Conservation (phyloP, 2,797 vertebrate species). For the Urosaurus nigricauda region DNA sequence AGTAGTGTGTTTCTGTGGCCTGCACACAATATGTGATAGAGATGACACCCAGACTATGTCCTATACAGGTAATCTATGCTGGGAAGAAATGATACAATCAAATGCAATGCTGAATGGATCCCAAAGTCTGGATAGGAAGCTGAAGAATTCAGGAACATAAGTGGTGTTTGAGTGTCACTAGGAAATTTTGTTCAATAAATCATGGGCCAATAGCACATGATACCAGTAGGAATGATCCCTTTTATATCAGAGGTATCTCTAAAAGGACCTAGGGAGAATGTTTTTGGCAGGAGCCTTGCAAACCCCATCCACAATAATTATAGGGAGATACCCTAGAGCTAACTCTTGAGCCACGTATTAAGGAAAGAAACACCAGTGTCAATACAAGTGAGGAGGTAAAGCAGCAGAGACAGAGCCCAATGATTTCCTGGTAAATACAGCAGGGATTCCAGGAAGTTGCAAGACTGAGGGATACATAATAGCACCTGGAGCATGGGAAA, state of each 20-base stretch:
- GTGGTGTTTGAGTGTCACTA: background rate
- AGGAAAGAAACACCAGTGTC: background rate
- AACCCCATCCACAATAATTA: background rate
- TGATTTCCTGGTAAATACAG: background rate
- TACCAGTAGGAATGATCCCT: background rate
- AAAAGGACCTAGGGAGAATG: background rate
- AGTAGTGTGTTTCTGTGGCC: background rate
- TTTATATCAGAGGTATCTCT: background rate
- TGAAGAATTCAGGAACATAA: background rate
- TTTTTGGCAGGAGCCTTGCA: background rate
- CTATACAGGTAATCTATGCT: background rate
- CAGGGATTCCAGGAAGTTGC: background rate
- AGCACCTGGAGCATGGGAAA: background rate
- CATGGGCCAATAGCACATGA: too few species aligned
- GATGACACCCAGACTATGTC: background rate
- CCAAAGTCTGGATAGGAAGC: background rate
- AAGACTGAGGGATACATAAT: background rate
- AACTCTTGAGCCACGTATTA: background rate
- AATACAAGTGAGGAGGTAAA: background rate
- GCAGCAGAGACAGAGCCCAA: background rate
- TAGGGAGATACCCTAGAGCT: background rate
- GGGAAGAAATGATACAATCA: background rate
- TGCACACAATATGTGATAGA: background rate
- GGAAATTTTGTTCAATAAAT: background rate
- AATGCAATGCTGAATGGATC: background rate